A percentile compares a stretch with the other conserved stretches of the same genome.
Evolutionary conservation across 1,140 invertebrate species (phyloP).

Genomic region (Centruroides vittatus): DNA sequence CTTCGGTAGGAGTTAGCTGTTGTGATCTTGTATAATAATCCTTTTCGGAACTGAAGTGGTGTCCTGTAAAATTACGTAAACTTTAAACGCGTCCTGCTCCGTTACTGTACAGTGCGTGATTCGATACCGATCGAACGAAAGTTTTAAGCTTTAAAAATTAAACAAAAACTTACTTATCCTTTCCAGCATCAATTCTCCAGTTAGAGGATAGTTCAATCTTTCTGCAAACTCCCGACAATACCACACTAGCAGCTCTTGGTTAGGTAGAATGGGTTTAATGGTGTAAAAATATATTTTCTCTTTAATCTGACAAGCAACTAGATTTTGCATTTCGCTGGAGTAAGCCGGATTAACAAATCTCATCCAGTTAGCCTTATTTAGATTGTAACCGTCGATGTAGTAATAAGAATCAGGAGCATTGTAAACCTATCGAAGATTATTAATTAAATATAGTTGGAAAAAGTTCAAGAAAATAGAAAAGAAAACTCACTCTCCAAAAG

Average conservation of each 20-base stretch:
- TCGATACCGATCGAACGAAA: too few species aligned
- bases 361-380: conserved; percentile 94
- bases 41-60: not conserved
- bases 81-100: too few species aligned
- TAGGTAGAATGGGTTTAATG: conserved; percentile 80
- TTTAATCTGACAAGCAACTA: conserved; percentile 93
- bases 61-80: too few species aligned
- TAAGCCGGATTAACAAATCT: conserved; percentile 90
- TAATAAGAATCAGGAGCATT: conserved; percentile 79
- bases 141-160: too few species aligned
- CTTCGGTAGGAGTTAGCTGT: conserved; percentile 37
- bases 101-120: too few species aligned
- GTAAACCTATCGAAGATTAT: conserved; percentile 55
- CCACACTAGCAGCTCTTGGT: conserved; percentile 95
- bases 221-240: conserved; percentile 94
- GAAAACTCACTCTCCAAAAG: conserved; percentile 67
- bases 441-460: not conserved
- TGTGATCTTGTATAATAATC: conserved; percentile 3
- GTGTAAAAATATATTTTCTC: conserved; percentile 91
- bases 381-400: conserved; percentile 86
- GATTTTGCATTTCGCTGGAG: conserved; percentile 78
- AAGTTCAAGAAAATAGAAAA: not conserved
- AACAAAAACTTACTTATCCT: conserved; percentile 53
- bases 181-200: conserved; percentile 76
- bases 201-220: conserved; percentile 79